Conservation (phyloP, 2,113 vertebrate species). For the Calyptomena viridis region DNA sequence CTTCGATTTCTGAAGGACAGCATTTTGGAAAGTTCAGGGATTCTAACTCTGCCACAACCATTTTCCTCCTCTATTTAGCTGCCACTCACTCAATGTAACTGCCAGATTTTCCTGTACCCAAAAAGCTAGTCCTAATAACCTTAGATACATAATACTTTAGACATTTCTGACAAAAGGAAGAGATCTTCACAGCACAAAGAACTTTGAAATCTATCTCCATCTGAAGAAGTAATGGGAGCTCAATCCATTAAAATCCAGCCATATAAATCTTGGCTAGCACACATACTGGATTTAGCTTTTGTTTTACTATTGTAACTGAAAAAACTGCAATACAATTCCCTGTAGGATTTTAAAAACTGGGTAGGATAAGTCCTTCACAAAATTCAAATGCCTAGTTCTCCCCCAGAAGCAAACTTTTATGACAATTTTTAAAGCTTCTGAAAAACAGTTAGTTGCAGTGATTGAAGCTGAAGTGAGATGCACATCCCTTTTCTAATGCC, state of each 20-base stretch:
- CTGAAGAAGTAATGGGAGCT: not conserved
- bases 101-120: not conserved
- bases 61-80: not conserved
- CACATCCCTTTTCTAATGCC: conserved; percentile 45
- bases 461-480: conserved; percentile 49
- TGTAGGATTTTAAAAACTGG: not conserved
- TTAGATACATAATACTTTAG: not conserved
- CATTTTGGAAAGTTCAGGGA: not conserved
- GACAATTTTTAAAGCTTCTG: conserved; percentile 41
- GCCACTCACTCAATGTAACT: not conserved
- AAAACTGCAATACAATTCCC: conserved; percentile 9
- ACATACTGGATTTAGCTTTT: conserved; percentile 8
- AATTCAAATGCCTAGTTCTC: conserved; percentile 29
- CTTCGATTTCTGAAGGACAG: not conserved
- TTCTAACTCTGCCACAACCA: not conserved
- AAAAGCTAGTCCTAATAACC: not conserved
- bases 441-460: conserved; percentile 40
- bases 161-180: not conserved
- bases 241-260: not conserved
- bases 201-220: not conserved
- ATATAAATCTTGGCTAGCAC: not conserved
- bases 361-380: conserved; percentile 5
- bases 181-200: not conserved
- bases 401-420: conserved; percentile 55
- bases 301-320: conserved; percentile 24